Evolutionary conservation across 2,888 invertebrate genomes (phyloP), one percentile per base, ranked within the genome.

Genomic region (Oscheius sp.): DNA sequence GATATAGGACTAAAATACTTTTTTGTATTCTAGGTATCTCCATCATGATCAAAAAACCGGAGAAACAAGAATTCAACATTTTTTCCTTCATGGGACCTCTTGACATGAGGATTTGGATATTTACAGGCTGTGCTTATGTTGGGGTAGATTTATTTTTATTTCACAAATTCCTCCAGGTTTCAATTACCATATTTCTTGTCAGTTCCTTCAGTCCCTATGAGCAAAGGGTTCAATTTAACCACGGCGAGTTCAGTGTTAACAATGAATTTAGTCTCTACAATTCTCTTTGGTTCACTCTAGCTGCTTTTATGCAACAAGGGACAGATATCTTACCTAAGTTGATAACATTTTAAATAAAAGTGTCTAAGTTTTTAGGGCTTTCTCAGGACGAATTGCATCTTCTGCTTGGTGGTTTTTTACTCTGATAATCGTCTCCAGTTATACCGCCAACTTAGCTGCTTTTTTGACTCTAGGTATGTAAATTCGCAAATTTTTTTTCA

Each of bases 401-500:
- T 93, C 94, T 45, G 95, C 95, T 1, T 98, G 97, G 97, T 98
- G 97, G 95, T 97, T 97, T 88, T 98, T 98, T 88, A 97, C 96
- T 0, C 90, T 98, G 68, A 97, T 98, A 85, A 90, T 97, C 33
- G 84, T 83, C 47, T 78, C 78, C 2, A 78, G 78, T 0, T 80
- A 98, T 87, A 98, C 98, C 44, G 98, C 98, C 70, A 98, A 98
- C 88, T 90, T 98, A 82, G 95, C 95, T 22, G 97, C 98, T 2
- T 97, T 97, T 87, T 90, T 98, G 68, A 98, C 97, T 14, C 92
- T 96, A 68, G 95, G 96, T 67, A 64, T 20, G 17, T 22, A 20
- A 20, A 44, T 17, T 33, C 33, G n/a, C 38, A 33, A 38, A 26
- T 26, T 20, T 8, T 9, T 22, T 14, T 17, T n/a, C n/a, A 33